Conservation (phyloP, 1,140 invertebrate genomes). For the Cepaea nemoralis region DNA sequence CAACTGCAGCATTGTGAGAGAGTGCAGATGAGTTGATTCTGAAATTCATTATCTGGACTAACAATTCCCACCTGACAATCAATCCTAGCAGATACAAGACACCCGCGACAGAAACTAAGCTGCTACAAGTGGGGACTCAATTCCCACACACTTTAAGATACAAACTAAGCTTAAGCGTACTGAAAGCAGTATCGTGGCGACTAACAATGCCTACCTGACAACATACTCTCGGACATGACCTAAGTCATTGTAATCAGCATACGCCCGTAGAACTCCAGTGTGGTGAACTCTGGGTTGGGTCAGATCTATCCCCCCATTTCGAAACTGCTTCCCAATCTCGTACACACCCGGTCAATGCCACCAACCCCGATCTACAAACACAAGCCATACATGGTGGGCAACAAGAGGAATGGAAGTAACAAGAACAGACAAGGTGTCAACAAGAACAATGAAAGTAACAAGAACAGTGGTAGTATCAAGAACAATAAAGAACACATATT, state of each 20-base stretch:
- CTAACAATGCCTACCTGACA: constrained; percentile 78
- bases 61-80: no score
- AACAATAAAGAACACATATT: neutral
- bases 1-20: no score
- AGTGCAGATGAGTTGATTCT: no score
- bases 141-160: no score
- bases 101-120: no score
- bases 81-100: no score
- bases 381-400: neutral
- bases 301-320: constrained; percentile 98
- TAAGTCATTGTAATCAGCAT: constrained; percentile 99
- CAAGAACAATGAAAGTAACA: neutral
- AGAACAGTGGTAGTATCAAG: neutral
- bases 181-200: neutral
- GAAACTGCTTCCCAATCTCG: constrained; percentile 96
- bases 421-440: neutral
- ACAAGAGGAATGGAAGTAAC: neutral
- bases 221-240: constrained; percentile 88
- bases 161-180: neutral
- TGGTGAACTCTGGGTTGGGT: constrained; percentile 99
- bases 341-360: constrained; percentile 96
- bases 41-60: no score
- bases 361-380: constrained; percentile 88
- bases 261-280: constrained; percentile 99
- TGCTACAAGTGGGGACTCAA: no score